Conservation (phyloP, 2,113 vertebrate genomes). For the Pimephales promelas region DNA sequence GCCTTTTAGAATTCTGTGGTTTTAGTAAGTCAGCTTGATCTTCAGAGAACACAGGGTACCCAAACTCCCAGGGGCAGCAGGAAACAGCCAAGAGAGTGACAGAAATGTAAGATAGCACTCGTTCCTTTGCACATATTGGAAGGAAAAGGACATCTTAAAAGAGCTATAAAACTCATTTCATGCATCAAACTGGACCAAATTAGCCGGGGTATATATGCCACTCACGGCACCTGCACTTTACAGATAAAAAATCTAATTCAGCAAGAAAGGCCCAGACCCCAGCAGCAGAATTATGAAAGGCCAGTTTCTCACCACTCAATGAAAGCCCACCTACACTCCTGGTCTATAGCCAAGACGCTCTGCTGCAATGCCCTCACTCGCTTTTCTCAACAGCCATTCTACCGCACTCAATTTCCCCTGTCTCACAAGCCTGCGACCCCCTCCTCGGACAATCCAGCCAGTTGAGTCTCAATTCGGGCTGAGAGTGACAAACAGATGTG, state of each 20-base stretch:
- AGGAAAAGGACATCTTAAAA: background rate
- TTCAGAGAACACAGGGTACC: slow-evolving; percentile 8
- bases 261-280: slow-evolving; percentile 63
- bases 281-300: slow-evolving; percentile 60
- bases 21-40: slow-evolving; percentile 32
- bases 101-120: slow-evolving; percentile 22
- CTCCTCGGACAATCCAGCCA: slow-evolving; percentile 8
- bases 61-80: background rate
- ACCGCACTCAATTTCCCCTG: slow-evolving; percentile 53
- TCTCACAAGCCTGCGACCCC: slow-evolving; percentile 35
- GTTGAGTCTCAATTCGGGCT: background rate
- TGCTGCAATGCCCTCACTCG: slow-evolving; percentile 47
- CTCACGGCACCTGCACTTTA: slow-evolving; percentile 65
- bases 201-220: slow-evolving; percentile 17
- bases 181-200: slow-evolving; percentile 8
- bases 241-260: slow-evolving; percentile 63
- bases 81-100: background rate
- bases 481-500: slow-evolving; percentile 25
- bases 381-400: slow-evolving; percentile 52
- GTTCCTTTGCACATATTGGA: background rate
- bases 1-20: slow-evolving; percentile 3
- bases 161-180: slow-evolving; percentile 5
- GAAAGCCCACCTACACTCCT: slow-evolving; percentile 66
- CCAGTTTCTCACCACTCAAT: slow-evolving; percentile 64
- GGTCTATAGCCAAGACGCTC: slow-evolving; percentile 61